Evolutionary conservation across 2,888 invertebrate species (phyloP).

Genomic region (Apomyelois bistriatella): DNA sequence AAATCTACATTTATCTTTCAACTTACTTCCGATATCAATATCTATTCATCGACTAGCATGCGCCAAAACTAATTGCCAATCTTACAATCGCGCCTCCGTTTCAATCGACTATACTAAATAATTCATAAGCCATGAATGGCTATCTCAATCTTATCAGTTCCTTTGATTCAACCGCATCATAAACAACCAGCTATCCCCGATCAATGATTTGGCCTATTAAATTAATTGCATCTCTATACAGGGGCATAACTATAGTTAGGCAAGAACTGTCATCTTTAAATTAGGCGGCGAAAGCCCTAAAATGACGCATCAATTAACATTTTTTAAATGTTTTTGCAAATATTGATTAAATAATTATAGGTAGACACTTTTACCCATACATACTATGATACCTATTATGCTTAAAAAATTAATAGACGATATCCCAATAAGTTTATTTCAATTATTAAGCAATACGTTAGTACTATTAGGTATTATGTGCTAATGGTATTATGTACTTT

Average conservation of each 20-base stretch:
- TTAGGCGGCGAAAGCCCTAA: conserved; percentile 27
- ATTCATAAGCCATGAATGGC: conserved; percentile 17
- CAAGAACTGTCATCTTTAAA: conserved; percentile 29
- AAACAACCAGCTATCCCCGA: conserved; percentile 36
- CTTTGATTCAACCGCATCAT: conserved; percentile 39
- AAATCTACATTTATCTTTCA: no score
- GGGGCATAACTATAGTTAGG: conserved; percentile 16
- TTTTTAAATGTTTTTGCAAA: no score
- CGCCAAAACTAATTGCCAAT: conserved; percentile 3
- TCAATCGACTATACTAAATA: conserved; percentile 14
- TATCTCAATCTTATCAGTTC: conserved; percentile 22
- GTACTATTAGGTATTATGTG: no score
- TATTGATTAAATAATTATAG: no score
- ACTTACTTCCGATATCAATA: background rate
- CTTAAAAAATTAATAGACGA: no score
- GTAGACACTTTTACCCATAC: no score
- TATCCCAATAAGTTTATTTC: no score
- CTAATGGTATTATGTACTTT: no score
- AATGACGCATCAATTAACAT: conserved; percentile 16
- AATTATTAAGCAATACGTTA: no score
- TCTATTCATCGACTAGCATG: background rate
- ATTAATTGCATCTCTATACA: conserved; percentile 31
- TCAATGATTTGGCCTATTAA: conserved; percentile 35
- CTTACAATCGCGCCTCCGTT: background rate
- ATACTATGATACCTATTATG: no score